phyloP scores from a whole-genome alignment of 2,888 invertebrate species.

The Pollenia griseotomentosa region DNA sequence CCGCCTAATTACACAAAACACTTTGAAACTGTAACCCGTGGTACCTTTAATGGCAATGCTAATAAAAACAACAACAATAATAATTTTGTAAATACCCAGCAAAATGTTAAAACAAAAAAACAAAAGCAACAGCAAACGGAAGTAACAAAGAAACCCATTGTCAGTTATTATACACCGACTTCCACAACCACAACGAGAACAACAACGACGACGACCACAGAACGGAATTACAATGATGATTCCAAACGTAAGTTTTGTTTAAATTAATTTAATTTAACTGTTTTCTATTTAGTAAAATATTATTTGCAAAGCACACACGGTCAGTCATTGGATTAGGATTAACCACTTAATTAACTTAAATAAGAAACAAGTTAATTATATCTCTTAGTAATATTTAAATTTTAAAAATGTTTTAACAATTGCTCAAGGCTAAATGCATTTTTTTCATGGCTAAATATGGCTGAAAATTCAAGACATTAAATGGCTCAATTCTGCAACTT shows the following conservation, averaged over 20 bases:
- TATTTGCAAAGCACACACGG: neutral
- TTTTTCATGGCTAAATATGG: too few relatives aligned
- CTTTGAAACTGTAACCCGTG: constrained; percentile 76
- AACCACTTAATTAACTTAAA: too few relatives aligned
- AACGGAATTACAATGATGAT: constrained; percentile 79
- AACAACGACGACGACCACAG: constrained; percentile 75
- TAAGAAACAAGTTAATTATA: too few relatives aligned
- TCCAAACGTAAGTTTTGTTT: constrained; percentile 81
- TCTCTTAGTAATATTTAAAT: too few relatives aligned
- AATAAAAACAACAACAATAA: constrained; percentile 58
- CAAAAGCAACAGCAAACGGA: constrained; percentile 71
- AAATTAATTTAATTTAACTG: constrained; percentile 16
- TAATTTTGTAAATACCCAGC: constrained; percentile 76
- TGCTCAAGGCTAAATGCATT: too few relatives aligned
- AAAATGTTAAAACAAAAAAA: constrained; percentile 66
- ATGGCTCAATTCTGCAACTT: too few relatives aligned
- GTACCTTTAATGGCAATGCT: constrained; percentile 72
- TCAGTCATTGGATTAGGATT: neutral
- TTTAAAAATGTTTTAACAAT: too few relatives aligned
- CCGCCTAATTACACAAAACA: constrained; percentile 78
- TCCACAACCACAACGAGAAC: constrained; percentile 75
- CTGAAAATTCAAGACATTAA: too few relatives aligned
- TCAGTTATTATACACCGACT: constrained; percentile 81
- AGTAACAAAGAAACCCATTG: constrained; percentile 80
- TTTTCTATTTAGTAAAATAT: neutral